These are phyloP conservation scores for Sicus ferrugineus DNA, from an alignment of 2,888 invertebrate species.

Conservation along the genomic window DNA sequence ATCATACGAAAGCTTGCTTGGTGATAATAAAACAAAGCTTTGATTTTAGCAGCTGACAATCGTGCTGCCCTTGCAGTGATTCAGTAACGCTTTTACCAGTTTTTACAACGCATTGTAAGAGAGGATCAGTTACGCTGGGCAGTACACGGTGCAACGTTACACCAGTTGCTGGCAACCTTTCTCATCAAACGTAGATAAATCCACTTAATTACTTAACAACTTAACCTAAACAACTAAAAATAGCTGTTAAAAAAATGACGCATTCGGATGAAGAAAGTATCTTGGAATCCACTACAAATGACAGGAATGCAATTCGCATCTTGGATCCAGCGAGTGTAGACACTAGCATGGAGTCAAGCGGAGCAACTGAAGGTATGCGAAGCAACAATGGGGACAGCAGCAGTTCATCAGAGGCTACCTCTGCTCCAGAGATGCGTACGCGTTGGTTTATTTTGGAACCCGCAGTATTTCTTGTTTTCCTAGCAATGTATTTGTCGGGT, in stretches of 20 bases:
- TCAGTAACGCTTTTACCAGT: background rate
- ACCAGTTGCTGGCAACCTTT: background rate
- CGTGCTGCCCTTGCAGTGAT: background rate
- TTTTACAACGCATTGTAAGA: too few species aligned
- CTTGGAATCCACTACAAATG: conserved; percentile 39
- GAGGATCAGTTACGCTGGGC: background rate
- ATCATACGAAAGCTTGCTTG: background rate
- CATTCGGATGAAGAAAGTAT: conserved; percentile 48
- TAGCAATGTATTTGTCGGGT: conserved; percentile 60
- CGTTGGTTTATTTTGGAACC: conserved; percentile 60
- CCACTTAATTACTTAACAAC: background rate
- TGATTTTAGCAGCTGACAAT: background rate
- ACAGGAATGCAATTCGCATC: conserved; percentile 30
- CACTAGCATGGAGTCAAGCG: conserved; percentile 11
- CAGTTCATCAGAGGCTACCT: conserved; percentile 12
- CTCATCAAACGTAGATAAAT: background rate
- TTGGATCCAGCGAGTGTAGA: conserved; percentile 40
- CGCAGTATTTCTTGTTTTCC: conserved; percentile 59
- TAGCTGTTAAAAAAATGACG: conserved; percentile 38
- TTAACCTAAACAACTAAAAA: background rate
- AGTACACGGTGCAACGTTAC: background rate
- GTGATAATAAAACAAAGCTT: background rate
- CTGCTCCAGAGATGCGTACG: conserved; percentile 13
- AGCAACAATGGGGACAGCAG: conserved; percentile 8
- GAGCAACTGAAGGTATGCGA: conserved; percentile 27